Base-by-base conservation (phyloP, 2,888 invertebrate species). In the Mimachlamys varia region DNA sequence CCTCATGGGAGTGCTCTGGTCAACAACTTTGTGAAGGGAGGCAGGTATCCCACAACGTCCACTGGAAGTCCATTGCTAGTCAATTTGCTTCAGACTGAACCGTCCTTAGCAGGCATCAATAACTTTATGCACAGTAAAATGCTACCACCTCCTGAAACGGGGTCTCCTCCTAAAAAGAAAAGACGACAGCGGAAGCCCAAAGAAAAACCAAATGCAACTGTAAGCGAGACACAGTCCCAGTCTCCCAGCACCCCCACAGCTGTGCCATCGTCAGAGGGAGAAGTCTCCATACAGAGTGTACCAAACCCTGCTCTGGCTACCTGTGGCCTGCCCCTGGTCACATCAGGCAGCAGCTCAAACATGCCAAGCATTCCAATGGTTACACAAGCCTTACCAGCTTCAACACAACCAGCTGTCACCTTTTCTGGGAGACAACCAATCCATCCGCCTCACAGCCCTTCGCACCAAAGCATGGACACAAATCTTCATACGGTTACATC, bases 51-150 rank as follows among this genome's bases (percentile, higher is more conserved):
- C n/a, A 87, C 89, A 44, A 87, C 90, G 87, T 94, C 95, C 49
- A 95, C 98, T 98, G 93, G 97, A 89, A 99, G 99, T 96, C 99
- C 99, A 38, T 97, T 99, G 94, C 97, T 99, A 93, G 99, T 99
- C 55, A 99, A 99, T 97, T 97, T 99, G 94, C 97, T 99, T 95
- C 99, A 99, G 97, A 99, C 98, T 96, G 98, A 98, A 95, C 96
- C 95, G 62, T 91, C 93, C 76, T 94, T 93, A 5, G 94, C 94
- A 87, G 93, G 91, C 76, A 89, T 94, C 37, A 93, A 93, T 91
- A 93, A 91, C 90, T 90, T 95, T 89, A 90, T 92, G 87, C 91
- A 93, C n/a, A 93, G 93, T n/a, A 94, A 94, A 90, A 94, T 95
- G 93, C 93, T 94, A 87, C 93, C 94, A 50, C 92, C 93, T 76